A percentile compares a stretch with the other conserved stretches of the same genome.
These are phyloP conservation scores for Pinna nobilis DNA, from an alignment of 1,140 invertebrate genomes.

Conservation along the genomic window DNA sequence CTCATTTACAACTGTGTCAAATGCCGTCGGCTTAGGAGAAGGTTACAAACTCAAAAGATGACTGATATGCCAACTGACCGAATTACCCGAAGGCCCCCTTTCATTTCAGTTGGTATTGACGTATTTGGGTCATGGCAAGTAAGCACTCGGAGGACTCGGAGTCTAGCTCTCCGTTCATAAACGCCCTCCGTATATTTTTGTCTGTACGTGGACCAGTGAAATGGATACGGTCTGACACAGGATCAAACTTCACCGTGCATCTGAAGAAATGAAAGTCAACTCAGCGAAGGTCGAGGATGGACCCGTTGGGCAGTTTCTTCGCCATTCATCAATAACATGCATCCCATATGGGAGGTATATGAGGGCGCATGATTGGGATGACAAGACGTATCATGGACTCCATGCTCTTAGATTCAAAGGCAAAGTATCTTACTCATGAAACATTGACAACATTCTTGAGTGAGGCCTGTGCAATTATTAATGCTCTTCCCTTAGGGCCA, in stretches of 20 bases:
- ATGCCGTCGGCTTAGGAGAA: slow-evolving; percentile 9
- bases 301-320: background rate
- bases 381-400: background rate
- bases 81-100: background rate
- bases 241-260: background rate
- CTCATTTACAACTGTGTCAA: slow-evolving; percentile 25
- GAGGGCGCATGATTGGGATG: background rate
- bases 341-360: slow-evolving; percentile 17
- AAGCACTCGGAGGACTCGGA: background rate
- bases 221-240: too few relatives aligned
- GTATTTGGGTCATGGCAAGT: background rate
- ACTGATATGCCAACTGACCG: background rate
- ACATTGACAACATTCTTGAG: slow-evolving; percentile 29
- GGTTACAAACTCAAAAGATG: slow-evolving; percentile 2
- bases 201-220: background rate
- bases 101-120: background rate
- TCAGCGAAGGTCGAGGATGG: background rate
- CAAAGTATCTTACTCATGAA: slow-evolving; percentile 26
- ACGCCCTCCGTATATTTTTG: background rate
- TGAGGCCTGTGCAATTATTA: slow-evolving; percentile 36
- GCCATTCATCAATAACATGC: too few relatives aligned
- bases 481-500: slow-evolving; percentile 31
- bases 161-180: slow-evolving; percentile 8
- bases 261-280: background rate
- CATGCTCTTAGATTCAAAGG: background rate